Evolutionary conservation across 2,888 invertebrate genomes (phyloP).

Genomic region (Phyto melanocephala): DNA sequence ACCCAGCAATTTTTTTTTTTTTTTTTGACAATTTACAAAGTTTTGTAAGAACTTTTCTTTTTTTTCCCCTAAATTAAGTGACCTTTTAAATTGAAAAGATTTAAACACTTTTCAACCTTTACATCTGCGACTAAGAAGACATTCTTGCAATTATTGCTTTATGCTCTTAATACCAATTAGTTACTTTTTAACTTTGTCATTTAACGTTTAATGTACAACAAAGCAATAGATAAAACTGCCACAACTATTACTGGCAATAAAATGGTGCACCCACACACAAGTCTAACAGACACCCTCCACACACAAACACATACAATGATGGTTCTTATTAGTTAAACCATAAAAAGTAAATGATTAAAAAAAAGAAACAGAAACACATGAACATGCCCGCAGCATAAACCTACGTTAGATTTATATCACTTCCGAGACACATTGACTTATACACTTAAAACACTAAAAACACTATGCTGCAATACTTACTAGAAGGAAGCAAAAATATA

Average conservation of each 20-base stretch:
- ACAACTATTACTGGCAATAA: not conserved
- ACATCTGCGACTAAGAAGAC: too few relatives aligned
- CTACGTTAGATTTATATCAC: constrained; percentile 18
- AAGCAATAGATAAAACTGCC: not conserved
- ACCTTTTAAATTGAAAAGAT: too few relatives aligned
- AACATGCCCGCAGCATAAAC: constrained; percentile 11
- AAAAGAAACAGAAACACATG: not conserved
- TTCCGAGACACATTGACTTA: constrained; percentile 23
- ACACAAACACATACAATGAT: not conserved
- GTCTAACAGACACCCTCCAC: not conserved
- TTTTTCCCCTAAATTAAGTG: too few relatives aligned
- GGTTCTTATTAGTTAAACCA: constrained; percentile 12
- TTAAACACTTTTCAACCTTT: too few relatives aligned
- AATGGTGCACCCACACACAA: not conserved
- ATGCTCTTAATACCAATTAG: not conserved
- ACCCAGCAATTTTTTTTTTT: too few relatives aligned
- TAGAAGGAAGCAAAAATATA: not conserved
- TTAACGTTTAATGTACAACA: constrained; percentile 7
- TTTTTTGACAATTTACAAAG: too few relatives aligned
- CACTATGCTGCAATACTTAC: not conserved
- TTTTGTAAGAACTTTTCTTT: too few relatives aligned
- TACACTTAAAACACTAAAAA: not conserved
- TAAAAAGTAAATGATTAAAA: not conserved
- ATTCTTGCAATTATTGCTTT: too few relatives aligned
- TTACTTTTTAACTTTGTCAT: constrained; percentile 17